These are phyloP conservation scores for Bombus cullumanus DNA, from an alignment of 1,140 invertebrate species.

Conservation along the genomic window DNA sequence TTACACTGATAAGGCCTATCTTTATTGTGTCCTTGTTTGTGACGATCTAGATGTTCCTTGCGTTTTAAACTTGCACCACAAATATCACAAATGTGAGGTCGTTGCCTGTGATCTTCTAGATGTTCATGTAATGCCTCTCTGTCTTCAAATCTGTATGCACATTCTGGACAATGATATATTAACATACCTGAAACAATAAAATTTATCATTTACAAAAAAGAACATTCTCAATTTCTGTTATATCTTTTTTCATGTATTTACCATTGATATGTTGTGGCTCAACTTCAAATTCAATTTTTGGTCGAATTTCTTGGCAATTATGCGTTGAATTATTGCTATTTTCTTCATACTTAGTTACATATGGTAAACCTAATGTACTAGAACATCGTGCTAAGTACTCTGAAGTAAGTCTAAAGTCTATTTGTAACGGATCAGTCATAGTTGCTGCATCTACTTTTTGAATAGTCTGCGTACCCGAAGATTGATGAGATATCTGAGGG, in stretches of 20 bases:
- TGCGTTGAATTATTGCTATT: conserved; percentile 73
- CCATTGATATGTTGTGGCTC: conserved; percentile 79
- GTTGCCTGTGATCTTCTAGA: conserved; percentile 78
- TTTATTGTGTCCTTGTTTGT: conserved; percentile 84
- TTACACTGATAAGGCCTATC: conserved; percentile 83
- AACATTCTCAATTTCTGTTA: neutral
- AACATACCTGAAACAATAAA: conserved; percentile 64
- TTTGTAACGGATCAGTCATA: conserved; percentile 83
- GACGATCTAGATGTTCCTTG: conserved; percentile 92
- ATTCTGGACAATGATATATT: conserved; percentile 81
- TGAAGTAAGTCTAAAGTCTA: conserved; percentile 79
- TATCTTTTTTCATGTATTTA: conserved; percentile 44
- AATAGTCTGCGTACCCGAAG: conserved; percentile 75
- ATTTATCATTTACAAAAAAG: neutral
- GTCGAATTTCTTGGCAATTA: conserved; percentile 70
- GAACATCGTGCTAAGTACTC: conserved; percentile 80
- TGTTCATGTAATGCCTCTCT: conserved; percentile 79
- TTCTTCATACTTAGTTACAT: conserved; percentile 78
- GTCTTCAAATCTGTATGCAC: conserved; percentile 80
- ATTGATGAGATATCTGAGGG: conserved; percentile 72
- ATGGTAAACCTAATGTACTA: conserved; percentile 76
- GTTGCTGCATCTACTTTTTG: conserved; percentile 83
- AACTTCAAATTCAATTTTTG: conserved; percentile 78
- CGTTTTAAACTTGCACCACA: conserved; percentile 89
- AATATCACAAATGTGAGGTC: conserved; percentile 83